Percentiles rank a stretch among this genome's conserved stretches.
Evolutionary conservation across 2,113 vertebrate species (phyloP).

Genomic region (Bujurquina vittata): DNA sequence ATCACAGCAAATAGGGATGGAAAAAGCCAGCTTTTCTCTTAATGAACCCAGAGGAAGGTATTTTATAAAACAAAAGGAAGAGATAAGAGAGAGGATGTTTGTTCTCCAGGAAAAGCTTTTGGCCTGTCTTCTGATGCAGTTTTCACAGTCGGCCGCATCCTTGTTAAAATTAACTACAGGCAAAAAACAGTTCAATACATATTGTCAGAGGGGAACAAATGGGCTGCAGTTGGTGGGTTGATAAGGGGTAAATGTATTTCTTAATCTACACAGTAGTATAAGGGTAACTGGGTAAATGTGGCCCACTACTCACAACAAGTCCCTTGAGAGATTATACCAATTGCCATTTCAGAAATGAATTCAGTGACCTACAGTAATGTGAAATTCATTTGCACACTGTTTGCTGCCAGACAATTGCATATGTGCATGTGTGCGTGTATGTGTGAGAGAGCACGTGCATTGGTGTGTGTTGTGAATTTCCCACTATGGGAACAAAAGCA

Average conservation of each 20-base stretch:
- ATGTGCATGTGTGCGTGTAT: not conserved
- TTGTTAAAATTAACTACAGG: slow-evolving; percentile 47
- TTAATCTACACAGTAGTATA: slow-evolving; percentile 80
- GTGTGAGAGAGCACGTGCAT: not conserved
- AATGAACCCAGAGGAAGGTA: slow-evolving; percentile 41
- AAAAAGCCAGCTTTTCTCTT: slow-evolving; percentile 28
- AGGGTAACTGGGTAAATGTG: slow-evolving; percentile 79
- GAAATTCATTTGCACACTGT: slow-evolving; percentile 85
- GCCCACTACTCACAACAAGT: slow-evolving; percentile 80
- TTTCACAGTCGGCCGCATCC: slow-evolving; percentile 25
- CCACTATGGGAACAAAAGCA: not conserved
- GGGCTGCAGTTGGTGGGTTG: slow-evolving; percentile 46
- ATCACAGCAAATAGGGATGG: slow-evolving; percentile 33
- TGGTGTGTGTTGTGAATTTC: not conserved
- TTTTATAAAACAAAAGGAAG: slow-evolving; percentile 38
- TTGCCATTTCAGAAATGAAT: slow-evolving; percentile 93
- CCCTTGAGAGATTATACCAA: slow-evolving; percentile 86
- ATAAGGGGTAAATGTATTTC: slow-evolving; percentile 75
- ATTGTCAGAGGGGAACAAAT: slow-evolving; percentile 49
- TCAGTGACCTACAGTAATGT: slow-evolving; percentile 95
- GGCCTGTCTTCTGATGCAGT: slow-evolving; percentile 12
- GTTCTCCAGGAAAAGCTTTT: slow-evolving; percentile 30
- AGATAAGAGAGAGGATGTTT: slow-evolving; percentile 28
- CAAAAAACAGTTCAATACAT: slow-evolving; percentile 38
- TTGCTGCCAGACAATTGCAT: slow-evolving; percentile 63